Conservation (phyloP, 2,113 vertebrate species). For the Indicator indicator region DNA sequence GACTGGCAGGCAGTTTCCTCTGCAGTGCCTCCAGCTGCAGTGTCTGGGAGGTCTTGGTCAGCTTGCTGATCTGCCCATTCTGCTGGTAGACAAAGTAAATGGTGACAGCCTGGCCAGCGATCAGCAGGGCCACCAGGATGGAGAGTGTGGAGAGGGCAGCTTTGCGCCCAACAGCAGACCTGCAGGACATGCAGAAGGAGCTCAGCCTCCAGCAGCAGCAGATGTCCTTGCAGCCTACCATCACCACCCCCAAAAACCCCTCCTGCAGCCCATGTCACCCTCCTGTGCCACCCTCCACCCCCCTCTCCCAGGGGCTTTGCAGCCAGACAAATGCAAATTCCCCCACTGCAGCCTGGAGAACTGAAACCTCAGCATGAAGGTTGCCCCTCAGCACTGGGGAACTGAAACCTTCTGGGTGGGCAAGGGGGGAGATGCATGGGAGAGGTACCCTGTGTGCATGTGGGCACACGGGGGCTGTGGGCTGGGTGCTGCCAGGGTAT, state of each 20-base stretch:
- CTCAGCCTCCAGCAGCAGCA: not conserved
- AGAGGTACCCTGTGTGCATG: not conserved
- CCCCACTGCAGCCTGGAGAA: not conserved
- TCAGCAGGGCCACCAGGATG: constrained; percentile 84
- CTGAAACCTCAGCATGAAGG: not conserved
- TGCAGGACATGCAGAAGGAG: not conserved
- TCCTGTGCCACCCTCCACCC: accelerated
- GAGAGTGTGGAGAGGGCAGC: constrained; percentile 80
- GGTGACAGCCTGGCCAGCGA: constrained; percentile 89
- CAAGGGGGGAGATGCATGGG: accelerated
- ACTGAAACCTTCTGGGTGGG: not conserved
- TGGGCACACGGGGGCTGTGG: not conserved
- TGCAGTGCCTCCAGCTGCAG: constrained; percentile 80
- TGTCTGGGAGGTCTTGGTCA: constrained; percentile 77
- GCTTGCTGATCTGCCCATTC: constrained; percentile 79
- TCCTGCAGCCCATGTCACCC: not conserved
- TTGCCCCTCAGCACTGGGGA: not conserved
- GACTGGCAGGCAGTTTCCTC: constrained; percentile 75
- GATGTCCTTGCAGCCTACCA: not conserved
- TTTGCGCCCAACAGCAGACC: constrained; percentile 66
- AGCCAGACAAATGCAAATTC: not conserved
- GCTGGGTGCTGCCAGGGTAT: not conserved
- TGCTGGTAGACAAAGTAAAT: constrained; percentile 87
- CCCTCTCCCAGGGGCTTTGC: not conserved
- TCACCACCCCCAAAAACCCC: not conserved